Percentiles rank a stretch among this genome's conserved stretches.
Conservation (phyloP, 2,113 vertebrate genomes). For the Pyrgilauda ruficollis region DNA sequence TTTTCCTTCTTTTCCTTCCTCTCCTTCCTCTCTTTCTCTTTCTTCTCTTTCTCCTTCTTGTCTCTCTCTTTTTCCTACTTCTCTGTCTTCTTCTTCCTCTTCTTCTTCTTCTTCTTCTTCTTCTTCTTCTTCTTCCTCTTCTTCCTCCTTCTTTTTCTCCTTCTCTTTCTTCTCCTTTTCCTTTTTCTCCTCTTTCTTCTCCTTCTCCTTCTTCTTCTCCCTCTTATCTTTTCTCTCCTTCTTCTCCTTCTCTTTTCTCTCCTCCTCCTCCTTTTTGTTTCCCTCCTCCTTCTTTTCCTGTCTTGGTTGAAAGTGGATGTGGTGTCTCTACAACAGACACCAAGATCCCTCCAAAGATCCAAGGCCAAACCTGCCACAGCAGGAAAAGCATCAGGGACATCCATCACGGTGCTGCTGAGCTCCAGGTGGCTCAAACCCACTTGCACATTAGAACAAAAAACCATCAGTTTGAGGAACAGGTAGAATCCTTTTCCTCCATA, state of each 20-base stretch:
- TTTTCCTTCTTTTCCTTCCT: accelerated
- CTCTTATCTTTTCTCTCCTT: accelerated
- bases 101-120: accelerated
- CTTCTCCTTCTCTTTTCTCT: accelerated
- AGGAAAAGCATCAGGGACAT: background rate
- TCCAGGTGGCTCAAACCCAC: background rate
- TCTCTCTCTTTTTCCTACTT: accelerated
- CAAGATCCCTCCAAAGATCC: background rate
- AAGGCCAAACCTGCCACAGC: background rate
- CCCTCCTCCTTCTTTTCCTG: background rate
- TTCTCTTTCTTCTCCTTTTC: accelerated
- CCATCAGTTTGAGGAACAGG: background rate
- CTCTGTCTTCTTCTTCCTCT: accelerated
- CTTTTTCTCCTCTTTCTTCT: accelerated
- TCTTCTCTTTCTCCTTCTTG: accelerated
- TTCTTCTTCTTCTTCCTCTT: accelerated
- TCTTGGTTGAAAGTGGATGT: background rate
- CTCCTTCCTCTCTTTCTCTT: accelerated
- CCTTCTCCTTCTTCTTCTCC: accelerated
- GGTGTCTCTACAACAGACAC: background rate
- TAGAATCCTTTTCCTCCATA: background rate
- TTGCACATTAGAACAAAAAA: background rate
- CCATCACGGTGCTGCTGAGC: accelerated
- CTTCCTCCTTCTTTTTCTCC: background rate
- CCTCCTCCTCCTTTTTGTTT: background rate